Percentiles rank a stretch among this genome's conserved stretches.
Evolutionary conservation across 2,888 invertebrate species (phyloP).

Genomic region (Dastarcus helophoroides): DNA sequence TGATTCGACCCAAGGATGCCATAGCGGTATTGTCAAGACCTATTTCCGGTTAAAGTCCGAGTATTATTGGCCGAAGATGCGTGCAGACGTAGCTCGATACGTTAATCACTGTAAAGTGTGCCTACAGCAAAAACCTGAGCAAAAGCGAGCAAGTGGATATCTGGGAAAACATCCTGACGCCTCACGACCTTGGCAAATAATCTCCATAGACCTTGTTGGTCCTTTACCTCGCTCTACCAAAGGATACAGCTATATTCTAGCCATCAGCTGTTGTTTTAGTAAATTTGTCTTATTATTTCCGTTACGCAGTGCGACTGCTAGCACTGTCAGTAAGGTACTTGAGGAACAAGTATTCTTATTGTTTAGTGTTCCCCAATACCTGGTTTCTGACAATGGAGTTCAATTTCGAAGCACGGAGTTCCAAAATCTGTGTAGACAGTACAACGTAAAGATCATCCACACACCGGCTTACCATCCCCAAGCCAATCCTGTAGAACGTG

Average conservation of each 20-base stretch:
- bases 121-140: conserved; percentile 10
- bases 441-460: too few species aligned
- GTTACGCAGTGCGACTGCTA: too few species aligned
- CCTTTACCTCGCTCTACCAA: conserved; percentile 10
- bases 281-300: conserved; percentile 14
- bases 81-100: conserved; percentile 8
- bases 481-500: conserved; percentile 24
- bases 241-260: conserved; percentile 12
- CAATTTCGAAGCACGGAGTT: too few species aligned
- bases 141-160: conserved; percentile 7
- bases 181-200: conserved; percentile 11
- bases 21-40: conserved; percentile 6
- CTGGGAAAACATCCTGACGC: conserved; percentile 8
- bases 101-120: conserved; percentile 11
- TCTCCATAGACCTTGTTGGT: conserved; percentile 14
- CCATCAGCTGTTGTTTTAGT: conserved; percentile 13
- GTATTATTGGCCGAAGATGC: conserved; percentile 11
- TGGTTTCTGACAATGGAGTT: too few species aligned
- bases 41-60: conserved; percentile 5
- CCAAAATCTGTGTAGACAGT: too few species aligned
- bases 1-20: conserved; percentile 3
- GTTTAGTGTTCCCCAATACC: too few species aligned
- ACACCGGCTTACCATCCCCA: conserved; percentile 24
- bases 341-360: too few species aligned
- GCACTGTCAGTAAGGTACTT: too few species aligned